Percentiles rank a stretch among this genome's conserved stretches.
Conservation (phyloP, 2,113 vertebrate species). For the Oreochromis spilurus region DNA sequence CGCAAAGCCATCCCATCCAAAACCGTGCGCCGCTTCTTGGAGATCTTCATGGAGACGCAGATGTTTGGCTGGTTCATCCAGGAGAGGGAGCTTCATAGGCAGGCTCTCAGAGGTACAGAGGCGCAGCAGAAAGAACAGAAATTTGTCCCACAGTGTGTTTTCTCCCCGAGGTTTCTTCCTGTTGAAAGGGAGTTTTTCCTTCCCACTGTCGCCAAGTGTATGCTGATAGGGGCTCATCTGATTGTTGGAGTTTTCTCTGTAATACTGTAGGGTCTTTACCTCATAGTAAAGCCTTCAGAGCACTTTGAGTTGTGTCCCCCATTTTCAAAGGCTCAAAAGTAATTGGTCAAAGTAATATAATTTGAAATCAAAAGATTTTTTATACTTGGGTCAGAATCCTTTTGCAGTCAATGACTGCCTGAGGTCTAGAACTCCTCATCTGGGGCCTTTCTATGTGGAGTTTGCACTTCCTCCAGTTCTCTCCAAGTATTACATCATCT, state of each 20-base stretch:
- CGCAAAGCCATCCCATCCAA: conserved; percentile 84
- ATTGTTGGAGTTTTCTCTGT: neutral
- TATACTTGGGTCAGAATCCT: neutral
- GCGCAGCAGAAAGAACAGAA: conserved; percentile 30
- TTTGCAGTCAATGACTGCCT: fast-evolving
- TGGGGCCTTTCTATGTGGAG: neutral
- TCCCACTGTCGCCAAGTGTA: neutral
- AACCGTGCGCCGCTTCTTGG: conserved; percentile 83
- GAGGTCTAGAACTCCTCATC: neutral
- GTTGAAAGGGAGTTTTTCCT: neutral
- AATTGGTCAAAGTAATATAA: neutral
- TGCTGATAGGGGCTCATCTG: neutral
- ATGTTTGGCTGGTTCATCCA: conserved; percentile 87
- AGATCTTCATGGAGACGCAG: conserved; percentile 92
- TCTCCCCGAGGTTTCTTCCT: neutral
- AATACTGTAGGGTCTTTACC: neutral
- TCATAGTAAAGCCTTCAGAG: neutral
- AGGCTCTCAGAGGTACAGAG: conserved; percentile 80
- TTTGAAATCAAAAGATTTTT: neutral
- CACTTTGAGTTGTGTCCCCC: neutral
- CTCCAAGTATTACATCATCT: neutral
- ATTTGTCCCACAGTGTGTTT: neutral
- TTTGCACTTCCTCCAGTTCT: neutral
- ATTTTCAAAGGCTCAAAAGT: neutral
- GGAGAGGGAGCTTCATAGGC: conserved; percentile 81